phyloP scores from a whole-genome alignment of 2,888 invertebrate genomes.

The Microctonus hyperodae region DNA sequence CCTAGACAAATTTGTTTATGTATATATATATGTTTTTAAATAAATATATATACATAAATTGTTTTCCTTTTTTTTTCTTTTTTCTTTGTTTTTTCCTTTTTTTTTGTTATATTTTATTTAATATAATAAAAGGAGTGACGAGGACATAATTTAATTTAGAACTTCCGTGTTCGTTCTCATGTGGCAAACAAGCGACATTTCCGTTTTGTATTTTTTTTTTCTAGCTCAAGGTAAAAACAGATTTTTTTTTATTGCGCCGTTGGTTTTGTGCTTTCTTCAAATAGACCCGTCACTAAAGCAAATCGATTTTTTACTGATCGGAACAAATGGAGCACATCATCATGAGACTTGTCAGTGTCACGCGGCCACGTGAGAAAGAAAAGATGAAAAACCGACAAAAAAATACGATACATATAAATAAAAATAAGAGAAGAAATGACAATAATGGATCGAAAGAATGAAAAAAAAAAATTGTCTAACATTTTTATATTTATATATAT shows the following conservation, averaged over 20 bases:
- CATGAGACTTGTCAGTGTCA: background rate
- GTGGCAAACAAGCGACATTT: slow-evolving; percentile 27
- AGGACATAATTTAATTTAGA: slow-evolving; percentile 42
- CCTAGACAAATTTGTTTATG: slow-evolving; percentile 26
- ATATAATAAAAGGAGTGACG: slow-evolving; percentile 48
- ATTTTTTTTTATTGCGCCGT: slow-evolving; percentile 13
- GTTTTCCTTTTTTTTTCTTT: slow-evolving; percentile 37
- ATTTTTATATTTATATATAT: slow-evolving; percentile 24
- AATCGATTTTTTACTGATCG: slow-evolving; percentile 4
- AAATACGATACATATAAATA: background rate
- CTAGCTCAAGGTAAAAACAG: slow-evolving; percentile 37
- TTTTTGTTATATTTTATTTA: slow-evolving; percentile 27
- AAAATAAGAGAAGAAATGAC: slow-evolving; percentile 31
- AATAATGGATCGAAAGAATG: slow-evolving; percentile 26
- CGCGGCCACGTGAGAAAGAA: slow-evolving; percentile 43
- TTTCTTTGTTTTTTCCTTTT: no score
- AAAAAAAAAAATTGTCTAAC: background rate
- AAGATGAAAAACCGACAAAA: slow-evolving; percentile 17
- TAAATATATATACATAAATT: slow-evolving; percentile 56
- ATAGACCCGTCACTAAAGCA: background rate
- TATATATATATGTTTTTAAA: slow-evolving; percentile 25
- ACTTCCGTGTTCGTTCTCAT: slow-evolving; percentile 38
- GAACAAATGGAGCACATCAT: background rate
- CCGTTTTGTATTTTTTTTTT: slow-evolving; percentile 21
- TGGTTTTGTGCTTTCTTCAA: background rate